These are phyloP conservation scores for Agonopterix subpropinquella DNA, from an alignment of 2,888 invertebrate species.

Conservation along the genomic window DNA sequence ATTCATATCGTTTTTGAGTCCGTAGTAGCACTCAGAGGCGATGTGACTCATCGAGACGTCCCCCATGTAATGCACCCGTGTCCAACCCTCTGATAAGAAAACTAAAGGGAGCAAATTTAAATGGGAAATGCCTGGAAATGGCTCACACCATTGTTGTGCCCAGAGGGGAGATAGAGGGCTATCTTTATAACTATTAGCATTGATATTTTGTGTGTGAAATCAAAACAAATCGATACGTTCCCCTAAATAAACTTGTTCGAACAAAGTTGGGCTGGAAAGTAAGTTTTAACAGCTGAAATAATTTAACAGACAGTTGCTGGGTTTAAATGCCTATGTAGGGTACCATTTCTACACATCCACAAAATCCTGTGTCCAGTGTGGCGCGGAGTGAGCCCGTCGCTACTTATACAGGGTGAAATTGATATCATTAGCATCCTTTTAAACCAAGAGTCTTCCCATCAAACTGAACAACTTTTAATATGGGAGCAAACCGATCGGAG, in stretches of 20 bases:
- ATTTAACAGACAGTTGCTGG: no score
- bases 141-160: constrained; percentile 64
- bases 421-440: no score
- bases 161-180: constrained; percentile 61
- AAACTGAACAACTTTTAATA: no score
- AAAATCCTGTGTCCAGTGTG: no score
- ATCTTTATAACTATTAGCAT: constrained; percentile 55
- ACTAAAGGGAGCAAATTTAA: constrained; percentile 61
- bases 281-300: no score
- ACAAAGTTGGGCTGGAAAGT: no score
- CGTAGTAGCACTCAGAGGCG: background rate
- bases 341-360: no score
- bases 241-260: constrained; percentile 18
- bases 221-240: constrained; percentile 41
- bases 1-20: background rate
- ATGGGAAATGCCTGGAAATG: constrained; percentile 70
- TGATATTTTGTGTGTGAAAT: constrained; percentile 58
- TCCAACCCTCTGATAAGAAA: constrained; percentile 41
- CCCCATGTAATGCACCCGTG: constrained; percentile 28
- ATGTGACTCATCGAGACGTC: constrained; percentile 29
- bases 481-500: no score
- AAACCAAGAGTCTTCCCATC: no score
- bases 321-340: no score
- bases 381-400: no score
- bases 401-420: no score